A percentile compares a stretch with the other conserved stretches of the same genome.
Evolutionary conservation across 2,888 invertebrate species (phyloP).

Genomic region (Tromatobia lineatoria): DNA sequence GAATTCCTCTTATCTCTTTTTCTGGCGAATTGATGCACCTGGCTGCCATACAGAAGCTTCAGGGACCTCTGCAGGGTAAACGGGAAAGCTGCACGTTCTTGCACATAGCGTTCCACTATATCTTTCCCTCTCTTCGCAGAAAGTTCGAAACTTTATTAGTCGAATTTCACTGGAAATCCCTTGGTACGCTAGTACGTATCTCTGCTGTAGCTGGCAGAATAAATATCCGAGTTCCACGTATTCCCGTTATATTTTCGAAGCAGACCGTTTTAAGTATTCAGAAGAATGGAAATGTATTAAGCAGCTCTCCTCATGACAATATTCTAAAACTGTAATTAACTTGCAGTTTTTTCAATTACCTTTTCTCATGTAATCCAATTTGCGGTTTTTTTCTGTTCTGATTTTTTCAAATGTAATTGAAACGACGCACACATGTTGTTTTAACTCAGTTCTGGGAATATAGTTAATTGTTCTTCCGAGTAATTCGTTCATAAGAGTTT

Average conservation of each 20-base stretch:
- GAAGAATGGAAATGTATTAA: background rate
- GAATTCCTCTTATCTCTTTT: background rate
- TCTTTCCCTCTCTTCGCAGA: background rate
- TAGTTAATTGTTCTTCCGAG: background rate
- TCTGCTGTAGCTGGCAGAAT: background rate
- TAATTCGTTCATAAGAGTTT: background rate
- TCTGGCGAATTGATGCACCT: background rate
- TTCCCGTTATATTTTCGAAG: background rate
- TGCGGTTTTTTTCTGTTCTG: background rate
- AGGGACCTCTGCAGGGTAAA: background rate
- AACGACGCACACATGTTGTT: background rate
- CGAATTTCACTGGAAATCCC: constrained; percentile 66
- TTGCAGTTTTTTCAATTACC: background rate
- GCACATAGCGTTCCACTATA: background rate
- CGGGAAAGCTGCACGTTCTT: background rate
- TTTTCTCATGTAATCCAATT: background rate
- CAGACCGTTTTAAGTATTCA: background rate
- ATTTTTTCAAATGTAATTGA: background rate
- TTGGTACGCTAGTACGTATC: constrained; percentile 42
- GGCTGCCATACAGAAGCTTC: background rate
- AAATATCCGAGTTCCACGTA: background rate
- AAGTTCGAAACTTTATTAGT: constrained; percentile 68
- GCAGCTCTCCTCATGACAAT: background rate
- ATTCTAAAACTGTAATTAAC: background rate
- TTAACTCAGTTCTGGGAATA: background rate